These are phyloP conservation scores for Furnarius figulus DNA, from an alignment of 2,113 vertebrate species.

Conservation along the genomic window DNA sequence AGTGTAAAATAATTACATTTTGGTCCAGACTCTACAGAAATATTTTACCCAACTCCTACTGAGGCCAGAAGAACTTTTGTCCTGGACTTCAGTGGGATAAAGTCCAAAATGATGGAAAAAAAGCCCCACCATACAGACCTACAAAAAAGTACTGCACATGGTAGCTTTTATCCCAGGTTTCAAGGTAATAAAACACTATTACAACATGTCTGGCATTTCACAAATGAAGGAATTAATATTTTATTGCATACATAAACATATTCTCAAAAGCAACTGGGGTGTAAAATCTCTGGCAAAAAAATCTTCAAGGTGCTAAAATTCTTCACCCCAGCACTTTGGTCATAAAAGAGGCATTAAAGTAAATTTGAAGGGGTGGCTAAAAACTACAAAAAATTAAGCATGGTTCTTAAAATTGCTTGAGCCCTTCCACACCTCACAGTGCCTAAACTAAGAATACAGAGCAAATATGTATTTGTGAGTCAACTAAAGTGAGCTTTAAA, in stretches of 20 bases:
- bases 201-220: conserved; percentile 63
- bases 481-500: background rate
- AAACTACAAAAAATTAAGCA: background rate
- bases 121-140: background rate
- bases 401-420: background rate
- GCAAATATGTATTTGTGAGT: background rate
- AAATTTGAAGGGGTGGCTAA: background rate
- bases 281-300: conserved; percentile 48
- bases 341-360: conserved; percentile 21
- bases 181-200: conserved; percentile 35
- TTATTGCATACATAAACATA: conserved; percentile 47
- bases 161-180: conserved; percentile 47
- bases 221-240: conserved; percentile 30
- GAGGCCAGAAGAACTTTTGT: conserved; percentile 3
- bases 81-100: background rate
- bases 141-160: background rate
- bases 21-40: conserved; percentile 40
- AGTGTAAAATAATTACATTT: conserved; percentile 30
- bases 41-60: background rate
- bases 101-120: background rate
- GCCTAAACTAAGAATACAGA: background rate
- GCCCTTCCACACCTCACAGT: background rate
- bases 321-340: background rate
- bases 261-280: conserved; percentile 47
- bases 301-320: conserved; percentile 10